Evolutionary conservation across 2,888 invertebrate genomes (phyloP).

Genomic region (Aradus depressus): DNA sequence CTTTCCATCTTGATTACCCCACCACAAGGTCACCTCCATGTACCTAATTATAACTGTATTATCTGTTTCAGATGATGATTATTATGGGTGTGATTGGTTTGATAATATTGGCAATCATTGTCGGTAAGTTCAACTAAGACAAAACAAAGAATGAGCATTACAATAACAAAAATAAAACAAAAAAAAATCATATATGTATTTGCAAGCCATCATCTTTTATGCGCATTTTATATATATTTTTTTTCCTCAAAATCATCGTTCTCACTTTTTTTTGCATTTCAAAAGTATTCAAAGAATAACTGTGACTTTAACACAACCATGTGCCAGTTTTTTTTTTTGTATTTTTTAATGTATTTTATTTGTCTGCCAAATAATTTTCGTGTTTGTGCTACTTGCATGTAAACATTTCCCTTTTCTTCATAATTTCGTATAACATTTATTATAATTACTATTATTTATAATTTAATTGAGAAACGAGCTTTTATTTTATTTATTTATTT

Average conservation of each 20-base stretch:
- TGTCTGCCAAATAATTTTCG: too few species aligned
- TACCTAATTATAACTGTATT: neutral
- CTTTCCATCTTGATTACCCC: neutral
- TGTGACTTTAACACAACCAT: constrained; percentile 1
- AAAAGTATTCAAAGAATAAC: neutral
- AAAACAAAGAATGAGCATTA: constrained; percentile 17
- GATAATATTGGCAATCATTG: constrained; percentile 72
- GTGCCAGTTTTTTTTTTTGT: too few species aligned
- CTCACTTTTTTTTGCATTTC: constrained; percentile 11
- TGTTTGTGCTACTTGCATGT: constrained; percentile 11
- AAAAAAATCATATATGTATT: too few species aligned
- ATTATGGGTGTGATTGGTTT: constrained; percentile 77
- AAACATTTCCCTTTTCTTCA: constrained; percentile 6
- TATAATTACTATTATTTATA: too few species aligned
- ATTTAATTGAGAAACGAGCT: too few species aligned
- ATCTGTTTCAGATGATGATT: constrained; percentile 64
- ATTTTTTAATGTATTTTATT: too few species aligned
- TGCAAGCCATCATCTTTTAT: constrained; percentile 11
- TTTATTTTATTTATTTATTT: too few species aligned
- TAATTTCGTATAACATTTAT: too few species aligned
- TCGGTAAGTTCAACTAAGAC: constrained; percentile 54
- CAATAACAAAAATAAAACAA: constrained; percentile 5
- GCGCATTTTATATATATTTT: constrained; percentile 1
- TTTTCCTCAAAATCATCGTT: neutral
- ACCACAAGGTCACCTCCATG: neutral